Conservation (phyloP, 2,113 vertebrate species). For the Eulemur rufifrons region DNA sequence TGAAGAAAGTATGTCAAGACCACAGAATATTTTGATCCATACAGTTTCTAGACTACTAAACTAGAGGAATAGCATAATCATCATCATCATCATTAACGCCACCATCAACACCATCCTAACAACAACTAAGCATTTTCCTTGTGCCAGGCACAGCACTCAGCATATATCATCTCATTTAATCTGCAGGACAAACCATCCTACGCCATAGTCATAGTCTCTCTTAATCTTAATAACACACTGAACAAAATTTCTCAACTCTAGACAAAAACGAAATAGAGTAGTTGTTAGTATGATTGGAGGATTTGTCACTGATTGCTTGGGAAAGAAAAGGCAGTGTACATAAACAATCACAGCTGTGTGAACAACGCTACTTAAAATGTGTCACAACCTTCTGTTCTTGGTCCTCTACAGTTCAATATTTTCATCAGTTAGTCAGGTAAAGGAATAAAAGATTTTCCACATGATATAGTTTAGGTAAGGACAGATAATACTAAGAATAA, state of each 20-base stretch:
- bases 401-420: not conserved
- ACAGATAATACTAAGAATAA: not conserved
- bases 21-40: not conserved
- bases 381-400: not conserved
- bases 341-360: not conserved
- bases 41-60: not conserved
- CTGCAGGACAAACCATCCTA: not conserved
- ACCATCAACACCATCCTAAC: no score
- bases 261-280: not conserved
- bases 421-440: not conserved
- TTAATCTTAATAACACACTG: not conserved
- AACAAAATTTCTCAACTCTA: not conserved
- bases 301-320: not conserved
- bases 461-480: not conserved
- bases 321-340: not conserved
- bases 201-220: not conserved
- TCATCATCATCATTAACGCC: accelerated
- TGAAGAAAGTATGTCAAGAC: not conserved
- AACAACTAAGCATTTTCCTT: not conserved
- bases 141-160: not conserved
- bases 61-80: not conserved
- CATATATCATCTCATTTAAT: not conserved
- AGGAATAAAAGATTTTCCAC: not conserved
- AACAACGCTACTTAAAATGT: not conserved
- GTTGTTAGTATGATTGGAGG: not conserved